Conservation (phyloP, 2,797 vertebrate species). For the Onychomys torridus region DNA sequence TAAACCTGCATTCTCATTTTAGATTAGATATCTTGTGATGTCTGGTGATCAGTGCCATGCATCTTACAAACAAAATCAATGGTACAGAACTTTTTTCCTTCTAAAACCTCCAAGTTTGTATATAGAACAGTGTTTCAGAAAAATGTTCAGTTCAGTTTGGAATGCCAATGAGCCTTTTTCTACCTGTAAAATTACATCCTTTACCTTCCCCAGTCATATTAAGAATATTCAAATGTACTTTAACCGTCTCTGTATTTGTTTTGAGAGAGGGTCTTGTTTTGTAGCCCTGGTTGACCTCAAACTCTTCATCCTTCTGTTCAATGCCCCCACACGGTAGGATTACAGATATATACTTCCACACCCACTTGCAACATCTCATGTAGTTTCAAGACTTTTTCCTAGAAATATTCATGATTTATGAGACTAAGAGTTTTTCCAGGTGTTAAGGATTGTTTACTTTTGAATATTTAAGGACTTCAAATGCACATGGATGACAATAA, state of each 20-base stretch:
- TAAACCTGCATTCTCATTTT: not conserved
- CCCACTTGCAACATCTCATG: not conserved
- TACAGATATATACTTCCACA: not conserved
- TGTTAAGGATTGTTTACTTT: conserved; percentile 32
- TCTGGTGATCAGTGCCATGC: not conserved
- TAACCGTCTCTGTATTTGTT: not conserved
- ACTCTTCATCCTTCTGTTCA: too few relatives aligned
- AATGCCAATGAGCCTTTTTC: conserved; percentile 6
- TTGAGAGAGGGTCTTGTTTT: not conserved
- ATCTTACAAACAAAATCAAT: not conserved
- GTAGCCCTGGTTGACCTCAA: not conserved
- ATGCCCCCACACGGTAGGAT: too few relatives aligned
- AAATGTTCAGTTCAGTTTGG: not conserved
- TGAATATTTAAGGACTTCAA: conserved; percentile 18
- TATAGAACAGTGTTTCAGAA: not conserved
- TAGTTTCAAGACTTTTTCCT: conserved; percentile 21
- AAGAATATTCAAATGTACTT: not conserved
- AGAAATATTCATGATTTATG: not conserved
- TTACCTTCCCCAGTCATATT: not conserved
- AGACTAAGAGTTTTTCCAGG: conserved; percentile 53
- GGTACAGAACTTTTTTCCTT: not conserved
- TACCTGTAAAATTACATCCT: not conserved
- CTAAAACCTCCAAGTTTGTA: not conserved
- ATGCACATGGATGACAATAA: not conserved
- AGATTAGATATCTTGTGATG: not conserved